phyloP scores from a whole-genome alignment of 2,797 vertebrate genomes.

The Microhierax caerulescens region DNA sequence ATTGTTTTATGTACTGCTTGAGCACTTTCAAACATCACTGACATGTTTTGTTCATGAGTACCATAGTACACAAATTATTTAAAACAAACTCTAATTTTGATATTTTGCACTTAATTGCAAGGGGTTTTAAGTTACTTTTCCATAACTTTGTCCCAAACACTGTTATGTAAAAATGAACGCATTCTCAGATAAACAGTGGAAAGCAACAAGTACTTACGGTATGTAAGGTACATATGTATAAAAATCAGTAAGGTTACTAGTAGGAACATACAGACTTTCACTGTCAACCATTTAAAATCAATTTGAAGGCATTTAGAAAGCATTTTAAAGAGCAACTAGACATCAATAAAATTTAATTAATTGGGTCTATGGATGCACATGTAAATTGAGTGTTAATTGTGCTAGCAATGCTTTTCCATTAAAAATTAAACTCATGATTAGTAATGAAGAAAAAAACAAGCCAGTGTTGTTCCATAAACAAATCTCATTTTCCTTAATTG shows the following conservation, averaged over 20 bases:
- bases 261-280: conserved; percentile 52
- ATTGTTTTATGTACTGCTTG: background rate
- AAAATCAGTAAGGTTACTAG: conserved; percentile 43
- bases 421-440: conserved; percentile 82
- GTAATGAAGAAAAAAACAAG: conserved; percentile 54
- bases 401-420: conserved; percentile 80
- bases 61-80: background rate
- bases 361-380: conserved; percentile 79
- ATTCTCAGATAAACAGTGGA: background rate
- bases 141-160: background rate
- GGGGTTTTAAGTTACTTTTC: background rate
- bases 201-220: background rate
- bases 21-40: background rate
- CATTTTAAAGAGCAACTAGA: conserved; percentile 80
- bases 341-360: conserved; percentile 86
- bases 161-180: background rate
- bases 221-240: background rate
- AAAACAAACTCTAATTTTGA: background rate
- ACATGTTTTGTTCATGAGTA: background rate
- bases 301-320: conserved; percentile 78
- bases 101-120: background rate
- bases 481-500: conserved; percentile 68
- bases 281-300: conserved; percentile 77
- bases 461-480: conserved; percentile 67
- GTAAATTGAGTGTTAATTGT: conserved; percentile 83